Evolutionary conservation across 2,797 vertebrate genomes (phyloP), one percentile per base, ranked within the genome.

Genomic region (Lycodopsis pacificus): DNA sequence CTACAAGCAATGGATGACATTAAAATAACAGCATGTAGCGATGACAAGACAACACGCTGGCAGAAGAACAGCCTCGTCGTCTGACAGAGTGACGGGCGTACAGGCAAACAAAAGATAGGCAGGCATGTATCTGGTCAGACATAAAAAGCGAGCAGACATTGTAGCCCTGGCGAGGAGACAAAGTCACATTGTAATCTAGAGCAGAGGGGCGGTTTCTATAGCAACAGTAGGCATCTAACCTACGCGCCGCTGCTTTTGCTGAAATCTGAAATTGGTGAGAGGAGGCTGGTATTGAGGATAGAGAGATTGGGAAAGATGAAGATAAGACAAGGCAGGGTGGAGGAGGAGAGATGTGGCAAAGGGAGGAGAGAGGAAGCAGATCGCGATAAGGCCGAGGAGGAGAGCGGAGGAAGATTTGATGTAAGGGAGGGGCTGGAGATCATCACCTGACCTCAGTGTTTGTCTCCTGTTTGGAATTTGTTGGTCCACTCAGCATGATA

Each of bases 171-270:
- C 65, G 38, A 85, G 72, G 71, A 89, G 89, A 93, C 91, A 92
- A 91, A 94, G 93, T 91, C 86, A 91, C 91, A 91, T 92, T 95
- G 84, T 89, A 81, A 93, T 94, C 86, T 88, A 63, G 90, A 91
- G 88, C 85, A 90, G 79, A 91, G 88, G 86, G 90, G 69, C 75
- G 81, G 95, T 95, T 95, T 92, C 95, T 92, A 95, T 95, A 85
- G 94, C 92, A 95, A 95, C 93, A 86, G 88, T 77, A 79, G 86
- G 89, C 91, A 93, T 92, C 93, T 92, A 93, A 91, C 91, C 90
- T 92, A 84, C 82, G 76, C 74, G 71, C 84, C 58, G 78, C 90
- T 77, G 88, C 86, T 83, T 89, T 86, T 79, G 78, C 87, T 90
- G 76, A 85, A 93, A 92, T 87, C 89, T 87, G 88, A 93, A 94